A percentile compares a stretch with the other conserved stretches of the same genome.
Evolutionary conservation across 2,888 invertebrate genomes (phyloP).

Genomic region (Drosophila monieri): DNA sequence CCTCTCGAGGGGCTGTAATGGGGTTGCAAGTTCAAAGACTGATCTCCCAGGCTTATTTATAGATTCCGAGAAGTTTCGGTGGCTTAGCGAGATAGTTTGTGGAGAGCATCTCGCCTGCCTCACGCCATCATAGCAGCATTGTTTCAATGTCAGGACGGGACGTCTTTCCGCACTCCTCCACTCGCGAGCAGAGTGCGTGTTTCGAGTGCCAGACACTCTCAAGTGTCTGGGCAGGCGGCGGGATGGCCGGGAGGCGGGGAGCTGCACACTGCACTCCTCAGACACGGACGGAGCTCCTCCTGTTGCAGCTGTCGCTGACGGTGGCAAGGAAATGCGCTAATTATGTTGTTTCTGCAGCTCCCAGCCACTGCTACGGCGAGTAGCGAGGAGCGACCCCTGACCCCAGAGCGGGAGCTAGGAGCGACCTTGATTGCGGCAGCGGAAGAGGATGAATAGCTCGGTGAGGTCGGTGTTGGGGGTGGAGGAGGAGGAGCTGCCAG

Average conservation of each 20-base stretch:
- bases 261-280: slow-evolving; percentile 47
- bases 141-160: slow-evolving; percentile 75
- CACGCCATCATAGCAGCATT: slow-evolving; percentile 37
- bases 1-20: background rate
- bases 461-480: too few species aligned
- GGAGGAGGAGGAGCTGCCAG: slow-evolving; percentile 1
- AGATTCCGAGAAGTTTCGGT: background rate
- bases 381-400: too few species aligned
- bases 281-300: slow-evolving; percentile 55
- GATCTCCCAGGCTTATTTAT: background rate
- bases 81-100: background rate
- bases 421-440: slow-evolving; percentile 36
- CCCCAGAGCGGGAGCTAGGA: background rate
- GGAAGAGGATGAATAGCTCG: too few species aligned
- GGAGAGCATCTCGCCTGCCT: background rate
- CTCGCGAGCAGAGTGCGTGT: slow-evolving; percentile 35
- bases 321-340: slow-evolving; percentile 67
- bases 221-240: slow-evolving; percentile 10
- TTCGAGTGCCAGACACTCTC: slow-evolving; percentile 54
- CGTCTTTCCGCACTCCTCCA: slow-evolving; percentile 7
- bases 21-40: slow-evolving; percentile 3
- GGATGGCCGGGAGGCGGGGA: too few species aligned
- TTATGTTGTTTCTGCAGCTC: slow-evolving; percentile 62
- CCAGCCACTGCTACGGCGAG: background rate
- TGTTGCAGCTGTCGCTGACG: slow-evolving; percentile 43